Evolutionary conservation across 2,888 invertebrate genomes (phyloP), one percentile per base, ranked within the genome.

Genomic region (Acanthococcus lagerstroemiae): DNA sequence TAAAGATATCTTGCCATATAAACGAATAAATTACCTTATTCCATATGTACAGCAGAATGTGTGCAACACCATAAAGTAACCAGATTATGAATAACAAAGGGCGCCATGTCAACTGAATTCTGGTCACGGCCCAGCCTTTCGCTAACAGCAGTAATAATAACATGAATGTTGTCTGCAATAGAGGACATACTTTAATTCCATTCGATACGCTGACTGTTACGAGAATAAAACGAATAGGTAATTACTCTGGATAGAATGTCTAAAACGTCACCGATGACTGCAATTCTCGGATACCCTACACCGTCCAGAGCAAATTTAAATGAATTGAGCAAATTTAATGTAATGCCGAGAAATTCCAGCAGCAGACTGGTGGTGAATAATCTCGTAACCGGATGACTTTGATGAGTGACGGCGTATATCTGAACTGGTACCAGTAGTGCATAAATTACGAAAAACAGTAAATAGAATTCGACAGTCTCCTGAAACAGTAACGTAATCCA

Each of bases 121-220:
- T 82, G 9, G 94, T 94, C 27, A 96, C 91, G 4, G 94, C 95
- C 95, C 95, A 95, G 55, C 96, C 97, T 80, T 96, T 95, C 45
- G 95, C 95, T 70, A 97, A 79, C 66, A 96, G 80, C 65, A 97
- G 80, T 48, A 97, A 80, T 66, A 96, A 81, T 71, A 97, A 79
- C 90, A 96, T 95, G 75, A 96, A 94, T 5, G 93, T 83, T 55
- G 94, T 91, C 90, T 94, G 81, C 9, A 81, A 78, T 37, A 37
- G 37, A 37, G 37, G 2, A 3, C 12, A 37, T 37, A 37, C 12
- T 2, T 37, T 2, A 37, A 3, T 9, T n/a, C n/a, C n/a, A n/a
- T n/a, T n/a, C n/a, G n/a, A n/a, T n/a, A n/a, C n/a, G n/a, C n/a
- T n/a, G n/a, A n/a, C n/a, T n/a, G n/a, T n/a, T n/a, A n/a, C n/a